Evolutionary conservation across 2,113 vertebrate genomes (phyloP).

Genomic region (Brachyistius frenatus): DNA sequence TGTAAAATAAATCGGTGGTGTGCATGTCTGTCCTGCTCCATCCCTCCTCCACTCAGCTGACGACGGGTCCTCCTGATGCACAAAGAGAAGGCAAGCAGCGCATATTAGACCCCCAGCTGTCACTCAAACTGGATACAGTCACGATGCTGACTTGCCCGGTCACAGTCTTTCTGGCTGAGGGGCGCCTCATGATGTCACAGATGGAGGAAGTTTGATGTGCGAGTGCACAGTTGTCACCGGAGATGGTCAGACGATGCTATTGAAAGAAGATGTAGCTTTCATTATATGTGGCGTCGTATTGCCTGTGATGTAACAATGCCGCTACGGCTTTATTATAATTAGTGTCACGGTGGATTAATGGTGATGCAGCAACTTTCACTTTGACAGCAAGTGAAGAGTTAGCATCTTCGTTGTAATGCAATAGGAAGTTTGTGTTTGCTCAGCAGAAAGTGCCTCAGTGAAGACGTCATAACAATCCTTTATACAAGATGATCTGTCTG

Average conservation of each 20-base stretch:
- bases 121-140: constrained; percentile 9
- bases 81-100: constrained; percentile 9
- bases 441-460: constrained; percentile 1
- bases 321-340: not conserved
- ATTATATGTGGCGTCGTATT: not conserved
- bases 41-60: not conserved
- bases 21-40: not conserved
- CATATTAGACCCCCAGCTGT: constrained; percentile 16
- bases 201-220: constrained; percentile 6
- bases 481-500: too few relatives aligned
- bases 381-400: not conserved
- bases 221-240: constrained; percentile 28
- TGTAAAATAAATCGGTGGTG: not conserved
- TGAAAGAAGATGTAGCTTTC: not conserved
- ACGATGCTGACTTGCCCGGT: not conserved
- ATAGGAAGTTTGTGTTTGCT: constrained; percentile 1
- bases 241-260: constrained; percentile 11
- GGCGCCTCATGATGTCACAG: constrained; percentile 1
- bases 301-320: not conserved
- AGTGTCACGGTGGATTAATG: constrained; percentile 17
- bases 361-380: not conserved
- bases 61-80: constrained; percentile 5
- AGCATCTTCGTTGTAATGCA: not conserved
- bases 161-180: constrained; percentile 3
- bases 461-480: not conserved